Conservation (phyloP, 2,113 vertebrate genomes). For the Agelaius tricolor region DNA sequence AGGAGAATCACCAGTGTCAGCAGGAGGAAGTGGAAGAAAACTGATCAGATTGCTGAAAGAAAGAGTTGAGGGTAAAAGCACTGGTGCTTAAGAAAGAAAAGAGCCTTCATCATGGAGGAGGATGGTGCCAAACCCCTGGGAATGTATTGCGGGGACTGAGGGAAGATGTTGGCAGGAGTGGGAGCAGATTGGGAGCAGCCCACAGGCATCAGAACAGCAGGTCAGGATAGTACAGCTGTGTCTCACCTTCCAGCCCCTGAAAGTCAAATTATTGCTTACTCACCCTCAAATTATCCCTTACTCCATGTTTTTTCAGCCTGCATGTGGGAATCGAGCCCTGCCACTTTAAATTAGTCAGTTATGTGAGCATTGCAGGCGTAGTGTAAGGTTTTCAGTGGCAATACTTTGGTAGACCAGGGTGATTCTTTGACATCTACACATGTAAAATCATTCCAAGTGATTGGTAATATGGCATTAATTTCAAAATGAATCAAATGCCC, state of each 20-base stretch:
- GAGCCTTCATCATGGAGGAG: background rate
- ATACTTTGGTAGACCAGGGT: background rate
- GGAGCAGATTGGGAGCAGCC: fast-evolving
- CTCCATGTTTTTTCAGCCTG: background rate
- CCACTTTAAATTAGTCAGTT: background rate
- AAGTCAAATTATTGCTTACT: background rate
- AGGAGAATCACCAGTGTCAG: fast-evolving
- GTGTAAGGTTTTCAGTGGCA: background rate
- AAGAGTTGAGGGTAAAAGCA: background rate
- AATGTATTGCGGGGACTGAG: background rate
- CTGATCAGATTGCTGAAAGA: background rate
- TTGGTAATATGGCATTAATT: background rate
- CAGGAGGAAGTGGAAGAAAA: background rate
- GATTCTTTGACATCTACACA: background rate
- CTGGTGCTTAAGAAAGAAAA: background rate
- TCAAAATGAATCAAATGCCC: background rate
- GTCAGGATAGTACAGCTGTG: background rate
- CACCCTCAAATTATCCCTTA: background rate
- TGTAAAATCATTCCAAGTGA: background rate
- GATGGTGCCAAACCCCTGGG: background rate
- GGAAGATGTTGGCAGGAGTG: background rate
- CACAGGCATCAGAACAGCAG: background rate
- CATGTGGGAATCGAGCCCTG: background rate
- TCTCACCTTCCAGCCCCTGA: background rate
- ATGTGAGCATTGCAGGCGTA: background rate